These are phyloP conservation scores for Pogonophryne albipinna DNA, from an alignment of 2,797 vertebrate genomes.

Conservation along the genomic window DNA sequence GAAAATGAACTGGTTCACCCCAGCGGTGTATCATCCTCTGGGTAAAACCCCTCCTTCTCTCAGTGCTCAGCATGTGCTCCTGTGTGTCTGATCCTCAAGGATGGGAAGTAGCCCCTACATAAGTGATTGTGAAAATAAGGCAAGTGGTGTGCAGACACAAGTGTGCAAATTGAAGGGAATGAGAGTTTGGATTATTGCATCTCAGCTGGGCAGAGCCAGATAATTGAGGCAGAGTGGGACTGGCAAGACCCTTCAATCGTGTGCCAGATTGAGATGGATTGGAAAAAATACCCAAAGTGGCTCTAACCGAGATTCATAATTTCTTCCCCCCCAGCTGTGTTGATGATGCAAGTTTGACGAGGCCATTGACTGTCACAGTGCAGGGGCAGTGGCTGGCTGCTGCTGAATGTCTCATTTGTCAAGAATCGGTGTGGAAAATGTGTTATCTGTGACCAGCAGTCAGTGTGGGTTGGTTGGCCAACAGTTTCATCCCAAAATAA, in stretches of 20 bases:
- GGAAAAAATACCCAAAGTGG: constrained; percentile 75
- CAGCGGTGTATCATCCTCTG: constrained; percentile 37
- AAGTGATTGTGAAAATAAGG: constrained; percentile 84
- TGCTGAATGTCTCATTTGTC: constrained; percentile 62
- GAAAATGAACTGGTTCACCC: constrained; percentile 33
- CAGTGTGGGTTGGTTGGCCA: constrained; percentile 23
- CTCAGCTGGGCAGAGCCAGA: constrained; percentile 85
- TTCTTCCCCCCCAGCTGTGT: constrained; percentile 73
- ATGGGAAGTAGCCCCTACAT: constrained; percentile 78
- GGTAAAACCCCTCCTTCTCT: constrained; percentile 71
- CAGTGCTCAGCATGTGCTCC: constrained; percentile 64
- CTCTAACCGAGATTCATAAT: constrained; percentile 70
- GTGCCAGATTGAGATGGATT: constrained; percentile 77
- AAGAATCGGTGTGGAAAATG: constrained; percentile 46
- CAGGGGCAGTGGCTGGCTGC: constrained; percentile 43
- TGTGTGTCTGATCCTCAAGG: constrained; percentile 80
- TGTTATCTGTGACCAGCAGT: constrained; percentile 47
- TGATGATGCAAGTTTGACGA: constrained; percentile 78
- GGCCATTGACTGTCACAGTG: constrained; percentile 57
- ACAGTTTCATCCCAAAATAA: constrained; percentile 19
- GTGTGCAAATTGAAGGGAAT: constrained; percentile 88
- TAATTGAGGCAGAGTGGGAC: constrained; percentile 82
- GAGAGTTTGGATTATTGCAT: constrained; percentile 89
- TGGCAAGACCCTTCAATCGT: constrained; percentile 79
- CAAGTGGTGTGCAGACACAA: constrained; percentile 79